Base-by-base conservation (phyloP, 2,888 invertebrate genomes). In the Microdon myrmicae region DNA sequence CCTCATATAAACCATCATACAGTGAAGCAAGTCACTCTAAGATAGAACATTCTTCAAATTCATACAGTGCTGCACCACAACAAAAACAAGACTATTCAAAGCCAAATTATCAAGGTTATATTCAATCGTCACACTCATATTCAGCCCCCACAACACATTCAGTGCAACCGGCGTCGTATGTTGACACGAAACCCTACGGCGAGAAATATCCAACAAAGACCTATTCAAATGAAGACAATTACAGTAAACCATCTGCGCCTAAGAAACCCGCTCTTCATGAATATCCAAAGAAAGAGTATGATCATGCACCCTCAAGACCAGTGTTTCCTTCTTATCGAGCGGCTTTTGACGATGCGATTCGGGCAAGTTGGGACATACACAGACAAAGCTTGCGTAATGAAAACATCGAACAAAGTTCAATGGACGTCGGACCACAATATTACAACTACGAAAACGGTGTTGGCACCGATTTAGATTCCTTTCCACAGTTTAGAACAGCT, bases 341-440 rank as follows among this genome's bases (percentile, higher is more conserved):
- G 14, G 43, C 43, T 32, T 7, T 47, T n/a, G 51, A 41, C 1
- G 58, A 64, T 5, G 6, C 51, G 22, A 44, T 49, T 19, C 48
- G 39, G 23, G 38, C 43, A 22, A 10, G 25, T 25, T 58, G 58
- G 58, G 51, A 58, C n/a, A 3, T 35, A 17, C 53, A 54, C 8
- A 12, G 55, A 0, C 29, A 56, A 7, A 28, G 17, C 3, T 7
- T 25, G 3, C 61, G 22, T 6, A 28, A 8, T 4, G 64, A 47
- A 1, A 14, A 10, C 4, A 25, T 58, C 14, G 47, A 43, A 1
- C 53, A 51, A 37, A 51, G 64, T 2, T n/a, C 55, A 1, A 39
- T 34, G 13, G 51, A 31, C 7, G 20, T 10, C 2, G 29, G 41
- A 14, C 26, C 47, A 37, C 45, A 43, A 9, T 41, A 51, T 19